Evolutionary conservation across 2,888 invertebrate species (phyloP).

Genomic region (Lasioglossum morio): DNA sequence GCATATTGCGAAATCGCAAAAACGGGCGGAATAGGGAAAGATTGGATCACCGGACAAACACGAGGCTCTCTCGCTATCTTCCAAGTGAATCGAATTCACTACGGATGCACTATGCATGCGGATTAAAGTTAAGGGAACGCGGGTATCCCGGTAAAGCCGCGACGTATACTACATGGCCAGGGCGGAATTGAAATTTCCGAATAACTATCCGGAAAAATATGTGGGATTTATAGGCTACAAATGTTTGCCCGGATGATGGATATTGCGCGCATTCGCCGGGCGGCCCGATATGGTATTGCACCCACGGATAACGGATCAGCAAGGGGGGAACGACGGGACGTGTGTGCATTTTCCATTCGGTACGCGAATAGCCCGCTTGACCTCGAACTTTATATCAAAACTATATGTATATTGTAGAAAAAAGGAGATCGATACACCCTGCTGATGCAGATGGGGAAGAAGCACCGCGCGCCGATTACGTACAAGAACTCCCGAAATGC

Average conservation of each 20-base stretch:
- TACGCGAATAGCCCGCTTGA: slow-evolving; percentile 32
- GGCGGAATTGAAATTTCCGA: slow-evolving; percentile 24
- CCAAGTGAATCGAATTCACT: neutral
- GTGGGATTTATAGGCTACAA: slow-evolving; percentile 26
- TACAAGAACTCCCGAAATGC: too few species aligned
- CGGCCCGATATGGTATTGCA: slow-evolving; percentile 15
- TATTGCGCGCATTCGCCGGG: slow-evolving; percentile 17
- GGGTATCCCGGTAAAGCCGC: neutral
- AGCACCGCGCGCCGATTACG: neutral
- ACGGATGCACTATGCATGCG: neutral
- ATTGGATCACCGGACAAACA: neutral
- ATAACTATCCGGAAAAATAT: slow-evolving; percentile 22
- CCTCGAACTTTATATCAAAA: slow-evolving; percentile 44
- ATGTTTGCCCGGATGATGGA: slow-evolving; percentile 31
- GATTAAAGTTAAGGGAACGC: neutral
- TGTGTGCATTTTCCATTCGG: slow-evolving; percentile 32
- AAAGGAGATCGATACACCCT: slow-evolving; percentile 25
- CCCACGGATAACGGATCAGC: slow-evolving; percentile 35
- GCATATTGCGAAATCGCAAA: neutral
- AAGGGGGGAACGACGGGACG: slow-evolving; percentile 14
- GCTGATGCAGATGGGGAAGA: slow-evolving; percentile 17
- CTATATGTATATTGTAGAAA: neutral
- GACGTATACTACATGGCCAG: neutral
- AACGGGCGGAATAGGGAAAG: neutral
- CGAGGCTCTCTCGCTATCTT: neutral